These are phyloP conservation scores for Cyprinodon diabolis DNA, from an alignment of 2,797 vertebrate genomes.

Conservation along the genomic window DNA sequence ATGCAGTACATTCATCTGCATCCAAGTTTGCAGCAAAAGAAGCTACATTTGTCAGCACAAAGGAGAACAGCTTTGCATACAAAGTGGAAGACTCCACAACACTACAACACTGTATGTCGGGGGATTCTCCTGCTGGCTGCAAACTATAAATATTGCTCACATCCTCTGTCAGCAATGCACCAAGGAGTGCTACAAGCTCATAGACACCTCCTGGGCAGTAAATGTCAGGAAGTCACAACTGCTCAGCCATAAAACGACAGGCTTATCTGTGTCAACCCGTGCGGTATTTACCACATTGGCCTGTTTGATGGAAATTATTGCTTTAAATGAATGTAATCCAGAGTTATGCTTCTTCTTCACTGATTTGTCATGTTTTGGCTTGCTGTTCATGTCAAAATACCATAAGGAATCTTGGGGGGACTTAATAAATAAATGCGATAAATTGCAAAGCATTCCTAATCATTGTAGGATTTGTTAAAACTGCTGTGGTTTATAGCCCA, in stretches of 20 bases:
- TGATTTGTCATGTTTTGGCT: neutral
- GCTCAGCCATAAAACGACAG: slow-evolving; percentile 46
- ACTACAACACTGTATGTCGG: slow-evolving; percentile 53
- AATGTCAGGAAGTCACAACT: slow-evolving; percentile 47
- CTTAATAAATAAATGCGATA: neutral
- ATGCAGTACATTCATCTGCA: slow-evolving; percentile 12
- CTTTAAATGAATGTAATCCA: slow-evolving; percentile 3
- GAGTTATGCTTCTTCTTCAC: neutral
- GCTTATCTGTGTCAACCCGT: slow-evolving; percentile 60
- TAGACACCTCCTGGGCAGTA: slow-evolving; percentile 55
- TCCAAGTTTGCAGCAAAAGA: slow-evolving; percentile 31
- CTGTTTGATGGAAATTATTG: slow-evolving; percentile 16
- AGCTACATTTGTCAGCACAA: slow-evolving; percentile 41
- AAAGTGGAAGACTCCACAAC: slow-evolving; percentile 57
- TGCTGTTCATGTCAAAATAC: neutral
- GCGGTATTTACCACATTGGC: slow-evolving; percentile 38
- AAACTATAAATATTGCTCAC: slow-evolving; percentile 73
- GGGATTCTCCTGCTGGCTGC: slow-evolving; percentile 62
- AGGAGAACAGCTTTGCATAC: slow-evolving; percentile 68
- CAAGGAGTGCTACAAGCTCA: slow-evolving; percentile 44
- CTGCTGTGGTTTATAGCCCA: neutral
- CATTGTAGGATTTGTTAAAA: neutral
- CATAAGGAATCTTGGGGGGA: no score
- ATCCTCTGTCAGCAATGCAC: slow-evolving; percentile 52
- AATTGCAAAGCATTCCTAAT: slow-evolving; percentile 2